Evolutionary conservation across 2,888 invertebrate species (phyloP).

Genomic region (Thymelicus lineola): DNA sequence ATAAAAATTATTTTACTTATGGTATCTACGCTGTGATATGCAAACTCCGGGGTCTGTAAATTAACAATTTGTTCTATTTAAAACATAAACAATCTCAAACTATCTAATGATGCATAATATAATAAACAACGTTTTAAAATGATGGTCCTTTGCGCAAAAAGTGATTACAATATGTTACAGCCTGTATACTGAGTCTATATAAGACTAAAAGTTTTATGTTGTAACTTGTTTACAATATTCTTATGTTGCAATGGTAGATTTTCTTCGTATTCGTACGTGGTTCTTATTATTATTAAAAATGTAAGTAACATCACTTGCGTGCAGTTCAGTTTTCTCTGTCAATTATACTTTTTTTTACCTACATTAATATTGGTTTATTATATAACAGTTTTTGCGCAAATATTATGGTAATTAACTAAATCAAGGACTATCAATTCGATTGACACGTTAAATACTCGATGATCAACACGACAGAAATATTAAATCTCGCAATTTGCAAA

Average conservation of each 20-base stretch:
- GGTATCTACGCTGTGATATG: conserved; percentile 38
- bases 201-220: not conserved
- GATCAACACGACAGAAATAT: not conserved
- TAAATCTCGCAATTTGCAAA: conserved; percentile 32
- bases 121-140: not conserved
- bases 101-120: conserved; percentile 9
- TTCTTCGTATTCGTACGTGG: too few species aligned
- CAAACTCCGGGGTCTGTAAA: conserved; percentile 34
- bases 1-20: conserved; percentile 39
- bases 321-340: too few species aligned
- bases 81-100: conserved; percentile 10
- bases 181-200: not conserved
- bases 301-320: too few species aligned
- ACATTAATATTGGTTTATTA: not conserved
- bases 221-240: not conserved
- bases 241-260: too few species aligned
- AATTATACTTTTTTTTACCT: too few species aligned
- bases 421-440: not conserved
- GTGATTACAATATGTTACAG: not conserved
- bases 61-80: conserved; percentile 21
- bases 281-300: too few species aligned
- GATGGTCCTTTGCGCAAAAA: conserved; percentile 19
- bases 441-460: not conserved
- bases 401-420: not conserved
- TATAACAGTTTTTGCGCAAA: not conserved